Evolutionary conservation across 2,113 vertebrate genomes (phyloP).

Genomic region (Malaclemys terrapin): DNA sequence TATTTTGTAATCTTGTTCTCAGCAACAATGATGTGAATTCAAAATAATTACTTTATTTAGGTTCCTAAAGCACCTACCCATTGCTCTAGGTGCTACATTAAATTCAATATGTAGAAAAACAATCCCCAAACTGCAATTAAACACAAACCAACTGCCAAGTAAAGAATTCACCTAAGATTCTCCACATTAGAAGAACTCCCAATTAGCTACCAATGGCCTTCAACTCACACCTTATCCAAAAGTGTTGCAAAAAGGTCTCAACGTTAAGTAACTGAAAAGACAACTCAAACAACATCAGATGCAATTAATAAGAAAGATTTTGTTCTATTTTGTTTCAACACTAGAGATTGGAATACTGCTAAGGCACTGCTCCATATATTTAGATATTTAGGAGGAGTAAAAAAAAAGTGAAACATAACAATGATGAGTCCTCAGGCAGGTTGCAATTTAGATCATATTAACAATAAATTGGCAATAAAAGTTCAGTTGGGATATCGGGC

Average conservation of each 20-base stretch:
- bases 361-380: background rate
- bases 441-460: too few species aligned
- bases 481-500: background rate
- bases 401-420: background rate
- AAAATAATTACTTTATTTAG: background rate
- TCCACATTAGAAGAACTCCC: background rate
- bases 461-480: background rate
- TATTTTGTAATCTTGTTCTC: background rate
- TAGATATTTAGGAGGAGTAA: background rate
- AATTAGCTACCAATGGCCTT: background rate
- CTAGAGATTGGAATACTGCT: background rate
- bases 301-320: background rate
- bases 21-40: background rate
- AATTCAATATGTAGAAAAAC: background rate
- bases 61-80: background rate
- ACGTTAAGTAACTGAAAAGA: background rate
- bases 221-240: background rate
- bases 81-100: background rate
- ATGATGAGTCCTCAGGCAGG: background rate
- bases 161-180: background rate
- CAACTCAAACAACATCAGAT: background rate
- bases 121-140: background rate
- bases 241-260: background rate
- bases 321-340: background rate
- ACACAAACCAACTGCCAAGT: accelerated